phyloP scores from a whole-genome alignment of 2,888 invertebrate species.

The Agapostemon virescens region DNA sequence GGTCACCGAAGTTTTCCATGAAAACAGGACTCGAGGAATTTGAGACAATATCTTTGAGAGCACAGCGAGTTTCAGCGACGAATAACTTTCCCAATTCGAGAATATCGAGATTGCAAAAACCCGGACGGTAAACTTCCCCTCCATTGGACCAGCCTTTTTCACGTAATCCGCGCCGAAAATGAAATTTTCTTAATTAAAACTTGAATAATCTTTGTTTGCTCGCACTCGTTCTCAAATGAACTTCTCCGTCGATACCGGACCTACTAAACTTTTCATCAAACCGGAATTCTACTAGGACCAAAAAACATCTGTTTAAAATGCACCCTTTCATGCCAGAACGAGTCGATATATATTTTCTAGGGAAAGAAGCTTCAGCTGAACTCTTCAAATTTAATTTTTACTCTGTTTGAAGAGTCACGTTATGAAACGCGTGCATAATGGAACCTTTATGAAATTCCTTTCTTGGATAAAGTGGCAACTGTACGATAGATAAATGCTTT shows the following conservation, averaged over 20 bases:
- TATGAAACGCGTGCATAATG: not conserved
- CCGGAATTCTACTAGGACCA: not conserved
- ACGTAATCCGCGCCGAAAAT: constrained; percentile 5
- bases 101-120: constrained; percentile 18
- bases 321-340: not conserved
- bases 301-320: not conserved
- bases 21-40: constrained; percentile 35
- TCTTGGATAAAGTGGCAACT: not conserved
- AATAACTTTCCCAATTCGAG: constrained; percentile 9
- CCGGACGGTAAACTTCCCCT: constrained; percentile 18
- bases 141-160: not conserved
- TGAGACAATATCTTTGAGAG: constrained; percentile 26
- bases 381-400: constrained; percentile 16
- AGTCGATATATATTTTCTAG: not conserved
- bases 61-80: constrained; percentile 2
- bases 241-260: not conserved
- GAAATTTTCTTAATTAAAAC: constrained; percentile 50
- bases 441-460: not conserved
- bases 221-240: not conserved
- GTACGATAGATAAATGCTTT: not conserved
- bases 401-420: not conserved
- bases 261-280: constrained; percentile 3
- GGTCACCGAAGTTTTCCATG: constrained; percentile 32
- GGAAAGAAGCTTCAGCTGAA: not conserved
- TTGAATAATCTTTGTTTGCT: constrained; percentile 19